phyloP scores from a whole-genome alignment of 1,140 invertebrate species.

The Zaprionus tsacasi region DNA sequence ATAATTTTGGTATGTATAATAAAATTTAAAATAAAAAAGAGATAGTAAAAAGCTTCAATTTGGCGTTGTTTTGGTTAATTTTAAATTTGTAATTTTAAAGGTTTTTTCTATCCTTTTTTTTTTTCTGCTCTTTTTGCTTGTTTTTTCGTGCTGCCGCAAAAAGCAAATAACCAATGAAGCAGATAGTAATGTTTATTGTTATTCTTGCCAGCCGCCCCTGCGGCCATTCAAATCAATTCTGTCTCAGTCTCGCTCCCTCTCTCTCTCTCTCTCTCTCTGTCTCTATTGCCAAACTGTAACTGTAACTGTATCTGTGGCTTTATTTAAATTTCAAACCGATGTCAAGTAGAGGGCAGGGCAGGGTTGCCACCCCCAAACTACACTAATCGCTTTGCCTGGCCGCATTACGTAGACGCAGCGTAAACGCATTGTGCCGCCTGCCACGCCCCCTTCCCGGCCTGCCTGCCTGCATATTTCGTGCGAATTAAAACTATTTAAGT shows the following conservation, averaged over 20 bases:
- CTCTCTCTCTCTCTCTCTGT: not conserved
- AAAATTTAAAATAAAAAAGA: too few species aligned
- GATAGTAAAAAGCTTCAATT: too few species aligned
- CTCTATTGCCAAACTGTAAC: not conserved
- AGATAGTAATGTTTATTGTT: slow-evolving; percentile 83
- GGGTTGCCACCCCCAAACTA: not conserved
- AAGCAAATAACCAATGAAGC: slow-evolving; percentile 80
- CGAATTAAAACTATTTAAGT: slow-evolving; percentile 83
- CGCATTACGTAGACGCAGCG: slow-evolving; percentile 62
- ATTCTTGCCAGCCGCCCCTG: slow-evolving; percentile 51
- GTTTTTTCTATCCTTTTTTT: too few species aligned
- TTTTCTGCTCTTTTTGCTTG: slow-evolving; percentile 77
- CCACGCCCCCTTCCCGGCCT: not conserved
- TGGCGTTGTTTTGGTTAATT: too few species aligned
- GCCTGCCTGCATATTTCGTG: slow-evolving; percentile 63
- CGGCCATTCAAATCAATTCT: slow-evolving; percentile 78
- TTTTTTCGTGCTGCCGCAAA: slow-evolving; percentile 37
- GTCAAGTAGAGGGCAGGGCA: slow-evolving; percentile 25
- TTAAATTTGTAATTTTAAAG: too few species aligned
- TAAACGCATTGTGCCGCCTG: slow-evolving; percentile 15
- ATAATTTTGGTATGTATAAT: too few species aligned
- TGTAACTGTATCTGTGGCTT: slow-evolving; percentile 27
- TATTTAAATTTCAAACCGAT: slow-evolving; percentile 62
- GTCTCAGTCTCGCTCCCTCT: slow-evolving; percentile 5
- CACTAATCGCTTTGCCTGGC: slow-evolving; percentile 24